Conservation (phyloP, 2,113 vertebrate species). For the Ariopsis seemanni region DNA sequence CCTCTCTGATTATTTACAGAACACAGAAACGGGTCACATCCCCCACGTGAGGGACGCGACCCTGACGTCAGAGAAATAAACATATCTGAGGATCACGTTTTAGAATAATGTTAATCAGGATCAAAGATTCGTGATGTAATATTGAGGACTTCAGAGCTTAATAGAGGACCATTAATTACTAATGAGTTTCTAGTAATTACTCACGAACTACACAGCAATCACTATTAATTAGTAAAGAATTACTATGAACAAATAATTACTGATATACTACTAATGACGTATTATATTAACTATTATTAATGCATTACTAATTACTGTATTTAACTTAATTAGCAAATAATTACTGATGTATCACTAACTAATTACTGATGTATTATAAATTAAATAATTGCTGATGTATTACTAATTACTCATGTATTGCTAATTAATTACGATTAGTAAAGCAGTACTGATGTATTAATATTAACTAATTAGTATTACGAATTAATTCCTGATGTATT, state of each 20-base stretch:
- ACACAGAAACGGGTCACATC: not conserved
- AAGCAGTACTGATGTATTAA: too few species aligned
- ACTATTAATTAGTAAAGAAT: not conserved
- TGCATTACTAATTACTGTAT: not conserved
- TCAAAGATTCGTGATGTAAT: not conserved
- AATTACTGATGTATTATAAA: not conserved
- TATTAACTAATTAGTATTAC: not conserved
- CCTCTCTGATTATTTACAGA: not conserved
- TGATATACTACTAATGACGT: too few species aligned
- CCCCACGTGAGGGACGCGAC: too few species aligned
- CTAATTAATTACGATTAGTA: too few species aligned
- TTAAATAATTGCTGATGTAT: too few species aligned
- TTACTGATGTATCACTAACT: not conserved
- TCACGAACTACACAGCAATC: not conserved
- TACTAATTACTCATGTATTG: too few species aligned
- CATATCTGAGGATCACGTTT: not conserved
- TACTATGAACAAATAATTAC: too few species aligned
- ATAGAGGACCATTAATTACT: not conserved
- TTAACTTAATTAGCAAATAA: not conserved
- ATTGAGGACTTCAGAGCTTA: not conserved
- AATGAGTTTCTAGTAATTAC: too few species aligned
- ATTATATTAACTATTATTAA: too few species aligned
- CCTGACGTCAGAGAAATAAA: too few species aligned
- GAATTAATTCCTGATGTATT: not conserved
- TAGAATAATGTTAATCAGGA: not conserved